These are phyloP conservation scores for Agonopterix subpropinquella DNA, from an alignment of 2,888 invertebrate species.

Conservation along the genomic window DNA sequence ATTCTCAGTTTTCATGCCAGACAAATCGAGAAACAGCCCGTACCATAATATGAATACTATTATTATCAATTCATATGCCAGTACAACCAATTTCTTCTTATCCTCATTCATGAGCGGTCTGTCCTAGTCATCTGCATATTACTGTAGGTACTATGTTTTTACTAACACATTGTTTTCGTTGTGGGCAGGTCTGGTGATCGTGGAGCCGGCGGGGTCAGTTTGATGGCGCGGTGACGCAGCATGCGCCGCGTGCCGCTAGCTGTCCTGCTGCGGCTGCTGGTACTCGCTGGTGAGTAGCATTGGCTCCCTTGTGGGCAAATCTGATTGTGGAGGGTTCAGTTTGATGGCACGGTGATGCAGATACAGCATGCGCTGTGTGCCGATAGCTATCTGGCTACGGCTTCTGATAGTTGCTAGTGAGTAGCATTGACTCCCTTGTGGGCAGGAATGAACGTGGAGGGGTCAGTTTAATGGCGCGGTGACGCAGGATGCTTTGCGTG, in stretches of 20 bases:
- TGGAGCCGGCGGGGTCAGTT: constrained; percentile 15
- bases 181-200: constrained; percentile 9
- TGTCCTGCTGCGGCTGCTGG: constrained; percentile 56
- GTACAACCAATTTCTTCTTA: no score
- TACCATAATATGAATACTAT: no score
- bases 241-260: constrained; percentile 63
- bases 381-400: constrained; percentile 64
- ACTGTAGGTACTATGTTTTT: constrained; percentile 17
- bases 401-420: constrained; percentile 56
- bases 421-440: background rate
- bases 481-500: no score
- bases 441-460: constrained; percentile 2
- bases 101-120: no score
- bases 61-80: no score
- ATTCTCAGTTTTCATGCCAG: no score
- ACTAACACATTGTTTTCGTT: constrained; percentile 15
- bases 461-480: constrained; percentile 52
- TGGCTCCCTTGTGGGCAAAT: background rate
- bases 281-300: constrained; percentile 41
- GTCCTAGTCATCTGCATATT: background rate
- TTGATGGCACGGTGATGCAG: constrained; percentile 67
- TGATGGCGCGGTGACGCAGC: constrained; percentile 66
- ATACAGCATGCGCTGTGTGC: constrained; percentile 63
- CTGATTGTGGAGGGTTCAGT: constrained; percentile 10
- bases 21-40: no score